Conservation (phyloP, 1,140 invertebrate species). For the Drosophila malerkotliana region DNA sequence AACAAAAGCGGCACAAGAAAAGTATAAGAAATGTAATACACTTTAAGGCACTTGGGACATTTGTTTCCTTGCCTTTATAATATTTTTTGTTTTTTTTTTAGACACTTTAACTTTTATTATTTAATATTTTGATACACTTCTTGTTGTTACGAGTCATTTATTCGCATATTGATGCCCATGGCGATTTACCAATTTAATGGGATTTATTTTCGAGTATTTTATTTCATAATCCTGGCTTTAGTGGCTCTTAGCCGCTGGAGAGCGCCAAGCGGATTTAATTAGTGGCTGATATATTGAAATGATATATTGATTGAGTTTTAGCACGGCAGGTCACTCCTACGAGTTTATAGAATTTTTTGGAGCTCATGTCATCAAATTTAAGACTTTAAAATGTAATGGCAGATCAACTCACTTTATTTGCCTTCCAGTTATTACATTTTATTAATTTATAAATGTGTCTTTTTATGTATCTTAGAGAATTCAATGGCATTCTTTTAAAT, state of each 20-base stretch:
- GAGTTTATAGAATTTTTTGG: neutral
- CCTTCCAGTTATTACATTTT: neutral
- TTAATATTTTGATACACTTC: constrained; percentile 33
- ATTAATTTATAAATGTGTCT: neutral
- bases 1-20: constrained; percentile 22
- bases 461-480: neutral
- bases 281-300: constrained; percentile 54
- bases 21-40: constrained; percentile 43
- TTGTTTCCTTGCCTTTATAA: constrained; percentile 8
- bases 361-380: neutral
- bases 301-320: constrained; percentile 55
- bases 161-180: constrained; percentile 34
- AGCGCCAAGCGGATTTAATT: constrained; percentile 54
- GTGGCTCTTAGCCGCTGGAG: neutral
- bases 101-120: constrained; percentile 48
- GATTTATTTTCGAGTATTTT: constrained; percentile 11
- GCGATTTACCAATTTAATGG: constrained; percentile 35
- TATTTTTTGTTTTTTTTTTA: constrained; percentile 8
- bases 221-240: constrained; percentile 29
- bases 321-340: neutral
- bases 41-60: constrained; percentile 39
- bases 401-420: neutral
- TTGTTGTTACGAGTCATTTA: constrained; percentile 17
- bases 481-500: neutral
- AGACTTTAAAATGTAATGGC: neutral